Percentiles rank a stretch among this genome's conserved stretches.
Conservation (phyloP, 2,888 invertebrate genomes). For the Apodemia hepburni region DNA sequence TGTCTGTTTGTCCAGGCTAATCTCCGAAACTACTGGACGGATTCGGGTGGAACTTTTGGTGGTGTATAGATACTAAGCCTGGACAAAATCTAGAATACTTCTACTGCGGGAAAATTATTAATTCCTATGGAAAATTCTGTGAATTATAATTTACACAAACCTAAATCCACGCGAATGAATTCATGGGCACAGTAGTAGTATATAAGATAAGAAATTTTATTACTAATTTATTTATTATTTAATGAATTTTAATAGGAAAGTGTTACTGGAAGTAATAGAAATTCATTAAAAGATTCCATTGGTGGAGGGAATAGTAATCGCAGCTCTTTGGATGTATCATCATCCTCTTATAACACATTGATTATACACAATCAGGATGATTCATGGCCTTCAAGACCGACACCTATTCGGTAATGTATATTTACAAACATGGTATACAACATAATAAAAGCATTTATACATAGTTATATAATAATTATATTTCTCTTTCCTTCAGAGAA, state of each 20-base stretch:
- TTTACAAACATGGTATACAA: neutral
- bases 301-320: conserved; percentile 80
- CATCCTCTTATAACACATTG: conserved; percentile 90
- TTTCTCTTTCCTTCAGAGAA: conserved; percentile 44
- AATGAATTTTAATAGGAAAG: conserved; percentile 46
- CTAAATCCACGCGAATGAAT: too few species aligned
- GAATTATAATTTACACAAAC: too few species aligned
- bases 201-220: too few species aligned
- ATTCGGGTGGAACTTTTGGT: too few species aligned
- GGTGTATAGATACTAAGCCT: too few species aligned
- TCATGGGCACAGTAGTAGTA: too few species aligned
- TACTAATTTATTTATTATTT: too few species aligned
- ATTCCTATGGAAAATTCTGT: too few species aligned
- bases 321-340: conserved; percentile 86
- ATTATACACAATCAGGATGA: conserved; percentile 90
- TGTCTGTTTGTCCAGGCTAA: too few species aligned
- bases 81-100: too few species aligned
- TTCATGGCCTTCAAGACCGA: conserved; percentile 82
- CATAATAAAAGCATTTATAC: neutral
- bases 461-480: conserved; percentile 17
- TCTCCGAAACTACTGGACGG: too few species aligned
- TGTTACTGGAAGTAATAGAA: conserved; percentile 80
- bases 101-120: too few species aligned
- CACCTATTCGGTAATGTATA: conserved; percentile 59
- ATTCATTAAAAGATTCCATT: conserved; percentile 81